Evolutionary conservation across 1,140 invertebrate species (phyloP).

Genomic region (Pachypsylla venusta): DNA sequence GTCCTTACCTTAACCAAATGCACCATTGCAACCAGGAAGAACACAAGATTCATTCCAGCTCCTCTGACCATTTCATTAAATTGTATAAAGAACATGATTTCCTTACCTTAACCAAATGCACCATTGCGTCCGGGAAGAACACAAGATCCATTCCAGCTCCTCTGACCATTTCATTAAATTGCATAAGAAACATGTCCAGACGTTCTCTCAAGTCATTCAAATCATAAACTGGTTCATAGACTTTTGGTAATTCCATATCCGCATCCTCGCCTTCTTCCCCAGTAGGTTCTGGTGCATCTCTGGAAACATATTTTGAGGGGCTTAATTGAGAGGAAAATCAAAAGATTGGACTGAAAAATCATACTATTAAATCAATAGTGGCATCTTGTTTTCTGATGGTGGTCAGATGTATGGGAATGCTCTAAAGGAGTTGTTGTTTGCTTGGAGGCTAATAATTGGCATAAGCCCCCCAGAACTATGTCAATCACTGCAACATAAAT

Average conservation of each 20-base stretch:
- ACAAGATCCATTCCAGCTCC: conserved; percentile 93
- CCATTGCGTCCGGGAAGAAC: conserved; percentile 97
- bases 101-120: conserved; percentile 69
- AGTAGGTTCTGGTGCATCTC: conserved; percentile 91
- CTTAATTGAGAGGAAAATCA: too few species aligned
- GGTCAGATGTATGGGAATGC: too few species aligned
- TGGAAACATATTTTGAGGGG: conserved; percentile 33
- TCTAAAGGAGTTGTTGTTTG: too few species aligned
- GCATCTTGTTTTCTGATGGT: too few species aligned
- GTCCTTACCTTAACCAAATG: conserved; percentile 64
- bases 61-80: conserved; percentile 95
- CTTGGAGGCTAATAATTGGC: too few species aligned
- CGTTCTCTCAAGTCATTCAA: conserved; percentile 65
- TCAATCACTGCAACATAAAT: too few species aligned
- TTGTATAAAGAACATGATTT: conserved; percentile 78
- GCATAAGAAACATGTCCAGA: conserved; percentile 80
- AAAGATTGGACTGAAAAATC: too few species aligned
- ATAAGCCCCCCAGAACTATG: too few species aligned
- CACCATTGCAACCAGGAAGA: conserved; percentile 94
- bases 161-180: conserved; percentile 93
- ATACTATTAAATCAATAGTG: too few species aligned
- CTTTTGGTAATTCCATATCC: conserved; percentile 87
- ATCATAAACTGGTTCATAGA: conserved; percentile 83
- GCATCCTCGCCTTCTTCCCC: conserved; percentile 92
- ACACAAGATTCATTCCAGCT: conserved; percentile 93